Evolutionary conservation across 2,113 vertebrate species (phyloP), one percentile per base, ranked within the genome.

Genomic region (Sander vitreus): DNA sequence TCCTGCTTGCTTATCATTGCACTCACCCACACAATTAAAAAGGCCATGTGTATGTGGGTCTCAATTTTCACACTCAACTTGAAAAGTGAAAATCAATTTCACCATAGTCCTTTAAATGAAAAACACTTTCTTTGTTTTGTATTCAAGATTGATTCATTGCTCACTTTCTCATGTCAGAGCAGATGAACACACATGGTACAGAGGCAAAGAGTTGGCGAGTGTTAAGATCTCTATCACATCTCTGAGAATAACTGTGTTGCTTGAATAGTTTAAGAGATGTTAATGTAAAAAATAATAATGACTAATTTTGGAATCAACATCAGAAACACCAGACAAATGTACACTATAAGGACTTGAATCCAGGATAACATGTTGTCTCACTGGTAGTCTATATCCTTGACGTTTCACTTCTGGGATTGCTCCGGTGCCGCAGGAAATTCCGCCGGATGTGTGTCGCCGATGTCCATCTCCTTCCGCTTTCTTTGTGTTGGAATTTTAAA

Each of bases 1-100:
- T 83, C 71, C 75, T 81, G 60, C 83, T 75, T 75, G 53, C 71
- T 84, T 86, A 83, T 87, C 51, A 83, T 77, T 78, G 86, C 50
- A 63, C 64, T 76, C 60, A 75, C 68, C 59, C 60, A 85, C 77
- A 81, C 60, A 77, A 74, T 82, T 79, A 88, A 80, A 89, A 86
- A 79, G 77, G 64, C 68, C 59, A 84, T 60, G 47, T 69, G 69
- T 70, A 63, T 48, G 54, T 72, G 63, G 64, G 36, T 69, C 79
- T 73, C 33, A 67, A 68, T 72, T 85, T 74, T 81, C 63, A 86
- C 80, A 80, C 78, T 85, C 57, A 76, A 77, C 48, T 73, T 60
- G n/a, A 87, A 85, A 80, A 76, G 59, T 80, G 58, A 71, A 79
- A 83, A 88, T 84, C 54, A 70, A 18, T 63, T 84, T 69, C 13